These are phyloP conservation scores for Poecilia wingei DNA, from an alignment of 2,797 vertebrate species.

Conservation along the genomic window DNA sequence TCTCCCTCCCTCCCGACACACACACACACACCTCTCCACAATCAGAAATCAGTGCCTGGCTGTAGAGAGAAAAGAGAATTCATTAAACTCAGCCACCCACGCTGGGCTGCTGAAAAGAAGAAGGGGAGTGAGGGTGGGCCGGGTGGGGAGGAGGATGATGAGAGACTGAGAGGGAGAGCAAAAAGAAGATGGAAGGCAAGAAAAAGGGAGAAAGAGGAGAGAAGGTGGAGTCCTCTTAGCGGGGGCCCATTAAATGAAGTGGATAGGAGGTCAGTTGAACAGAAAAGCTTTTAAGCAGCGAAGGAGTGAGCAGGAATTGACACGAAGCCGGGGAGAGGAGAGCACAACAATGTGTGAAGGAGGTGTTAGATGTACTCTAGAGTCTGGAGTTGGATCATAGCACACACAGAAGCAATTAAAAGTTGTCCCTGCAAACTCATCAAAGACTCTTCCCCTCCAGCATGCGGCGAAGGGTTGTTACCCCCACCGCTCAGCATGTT, in stretches of 20 bases:
- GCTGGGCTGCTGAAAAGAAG: conserved; percentile 69
- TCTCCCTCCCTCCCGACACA: neutral
- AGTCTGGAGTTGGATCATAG: conserved; percentile 36
- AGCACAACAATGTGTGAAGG: conserved; percentile 34
- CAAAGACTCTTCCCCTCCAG: conserved; percentile 23
- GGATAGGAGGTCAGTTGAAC: conserved; percentile 63
- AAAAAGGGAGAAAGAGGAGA: conserved; percentile 27
- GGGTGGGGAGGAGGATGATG: conserved; percentile 49
- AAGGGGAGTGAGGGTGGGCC: conserved; percentile 48
- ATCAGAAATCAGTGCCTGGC: conserved; percentile 77
- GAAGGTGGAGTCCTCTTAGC: conserved; percentile 53
- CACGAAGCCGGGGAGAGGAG: conserved; percentile 30
- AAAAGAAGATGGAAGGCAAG: conserved; percentile 39
- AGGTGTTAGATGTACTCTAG: conserved; percentile 44
- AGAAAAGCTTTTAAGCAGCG: conserved; percentile 68
- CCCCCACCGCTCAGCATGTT: conserved; percentile 15
- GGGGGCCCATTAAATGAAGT: conserved; percentile 67
- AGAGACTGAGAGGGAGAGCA: conserved; percentile 35
- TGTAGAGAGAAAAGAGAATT: conserved; percentile 80
- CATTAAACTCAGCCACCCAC: conserved; percentile 81
- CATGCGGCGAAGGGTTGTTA: conserved; percentile 2
- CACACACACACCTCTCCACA: conserved; percentile 62
- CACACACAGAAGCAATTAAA: conserved; percentile 38
- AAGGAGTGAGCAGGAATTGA: conserved; percentile 50
- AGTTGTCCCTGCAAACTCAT: conserved; percentile 33